Evolutionary conservation across 1,140 invertebrate genomes (phyloP).

Genomic region (Microplitis demolitor): DNA sequence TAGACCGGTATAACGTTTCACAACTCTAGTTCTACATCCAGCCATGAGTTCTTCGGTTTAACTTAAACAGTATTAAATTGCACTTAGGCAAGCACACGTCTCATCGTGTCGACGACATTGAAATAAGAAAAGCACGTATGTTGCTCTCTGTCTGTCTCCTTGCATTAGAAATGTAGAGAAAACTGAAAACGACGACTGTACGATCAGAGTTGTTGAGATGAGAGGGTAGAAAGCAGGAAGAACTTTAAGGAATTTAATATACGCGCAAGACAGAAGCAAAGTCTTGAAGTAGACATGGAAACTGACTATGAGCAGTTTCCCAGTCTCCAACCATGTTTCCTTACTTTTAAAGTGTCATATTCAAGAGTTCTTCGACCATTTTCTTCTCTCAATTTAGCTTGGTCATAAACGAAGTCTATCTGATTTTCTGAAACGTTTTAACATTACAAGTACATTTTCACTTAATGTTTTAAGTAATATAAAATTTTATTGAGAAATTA

Average conservation of each 20-base stretch:
- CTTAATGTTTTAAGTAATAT: neutral
- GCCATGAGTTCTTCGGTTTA: conserved; percentile 26
- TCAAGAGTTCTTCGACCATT: conserved; percentile 20
- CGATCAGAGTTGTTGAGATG: conserved; percentile 8
- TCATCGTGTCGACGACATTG: conserved; percentile 19
- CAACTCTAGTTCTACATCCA: conserved; percentile 21
- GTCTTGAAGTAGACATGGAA: neutral
- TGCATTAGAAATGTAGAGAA: neutral
- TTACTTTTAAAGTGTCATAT: conserved; percentile 21
- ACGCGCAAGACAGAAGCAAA: conserved; percentile 20
- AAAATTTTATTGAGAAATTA: too few species aligned
- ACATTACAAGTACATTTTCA: neutral
- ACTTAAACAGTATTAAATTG: conserved; percentile 60
- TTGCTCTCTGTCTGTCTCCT: neutral
- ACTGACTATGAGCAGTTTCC: conserved; percentile 1
- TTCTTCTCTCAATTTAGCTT: conserved; percentile 15
- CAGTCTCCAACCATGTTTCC: neutral
- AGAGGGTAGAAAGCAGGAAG: conserved; percentile 6
- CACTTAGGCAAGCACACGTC: conserved; percentile 51
- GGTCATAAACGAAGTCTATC: neutral
- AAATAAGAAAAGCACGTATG: neutral
- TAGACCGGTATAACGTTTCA: conserved; percentile 45
- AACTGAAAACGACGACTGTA: conserved; percentile 4
- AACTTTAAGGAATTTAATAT: conserved; percentile 48
- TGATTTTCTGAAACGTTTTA: neutral